Conservation (phyloP, 2,113 vertebrate species). For the Cryptomyrus ogoouensis region DNA sequence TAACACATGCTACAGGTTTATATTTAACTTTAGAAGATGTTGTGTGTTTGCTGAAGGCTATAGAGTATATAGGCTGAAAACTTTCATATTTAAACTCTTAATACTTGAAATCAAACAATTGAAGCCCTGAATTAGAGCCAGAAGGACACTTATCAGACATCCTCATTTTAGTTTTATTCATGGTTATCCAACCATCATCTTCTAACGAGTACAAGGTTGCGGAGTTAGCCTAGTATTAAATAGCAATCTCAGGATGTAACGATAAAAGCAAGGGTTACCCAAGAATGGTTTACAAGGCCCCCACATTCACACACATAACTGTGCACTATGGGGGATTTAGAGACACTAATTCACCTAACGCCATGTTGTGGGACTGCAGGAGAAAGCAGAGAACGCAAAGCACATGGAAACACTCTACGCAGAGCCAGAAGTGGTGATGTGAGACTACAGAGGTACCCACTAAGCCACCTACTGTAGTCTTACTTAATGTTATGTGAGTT, state of each 20-base stretch:
- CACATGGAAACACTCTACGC: neutral
- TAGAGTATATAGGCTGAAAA: neutral
- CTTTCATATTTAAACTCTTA: neutral
- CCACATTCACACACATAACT: neutral
- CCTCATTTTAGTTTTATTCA: neutral
- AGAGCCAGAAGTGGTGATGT: neutral
- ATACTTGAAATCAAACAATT: neutral
- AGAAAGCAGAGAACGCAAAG: neutral
- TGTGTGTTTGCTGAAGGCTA: neutral
- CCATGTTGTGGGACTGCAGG: neutral
- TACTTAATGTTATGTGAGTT: neutral
- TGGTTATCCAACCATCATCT: neutral
- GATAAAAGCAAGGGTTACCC: neutral
- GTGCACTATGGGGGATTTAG: neutral
- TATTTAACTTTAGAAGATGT: neutral
- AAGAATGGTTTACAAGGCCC: neutral
- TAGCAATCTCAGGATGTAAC: neutral
- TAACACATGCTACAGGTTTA: neutral
- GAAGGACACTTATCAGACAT: neutral
- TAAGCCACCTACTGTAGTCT: neutral
- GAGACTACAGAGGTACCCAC: neutral
- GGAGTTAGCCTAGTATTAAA: neutral
- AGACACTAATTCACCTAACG: neutral
- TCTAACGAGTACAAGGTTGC: neutral
- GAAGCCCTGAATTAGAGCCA: neutral